These are phyloP conservation scores for Apantesis nais DNA, from an alignment of 2,888 invertebrate species.

Conservation along the genomic window DNA sequence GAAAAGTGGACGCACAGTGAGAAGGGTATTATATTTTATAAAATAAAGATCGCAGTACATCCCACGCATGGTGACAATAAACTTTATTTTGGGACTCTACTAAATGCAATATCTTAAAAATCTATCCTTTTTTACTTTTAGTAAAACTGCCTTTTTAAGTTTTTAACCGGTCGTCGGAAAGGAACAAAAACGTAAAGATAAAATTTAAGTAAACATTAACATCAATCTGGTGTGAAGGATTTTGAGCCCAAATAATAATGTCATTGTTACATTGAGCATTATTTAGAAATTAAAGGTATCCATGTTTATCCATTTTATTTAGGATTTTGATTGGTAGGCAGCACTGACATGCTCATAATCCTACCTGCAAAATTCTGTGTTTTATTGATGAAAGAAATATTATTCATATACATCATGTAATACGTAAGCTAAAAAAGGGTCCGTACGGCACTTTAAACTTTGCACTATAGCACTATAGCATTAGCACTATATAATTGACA, in stretches of 20 bases:
- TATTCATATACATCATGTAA: not conserved
- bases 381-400: not conserved
- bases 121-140: conserved; percentile 62
- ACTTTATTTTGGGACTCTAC: conserved; percentile 75
- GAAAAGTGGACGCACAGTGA: conserved; percentile 39
- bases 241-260: conserved; percentile 37
- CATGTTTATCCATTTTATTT: not conserved
- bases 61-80: conserved; percentile 74
- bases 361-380: not conserved
- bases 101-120: conserved; percentile 66
- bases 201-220: conserved; percentile 55
- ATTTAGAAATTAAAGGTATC: not conserved
- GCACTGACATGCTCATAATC: not conserved
- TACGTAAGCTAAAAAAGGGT: not conserved
- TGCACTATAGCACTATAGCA: too few species aligned
- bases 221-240: conserved; percentile 45
- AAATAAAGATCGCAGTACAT: conserved; percentile 49
- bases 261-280: conserved; percentile 26
- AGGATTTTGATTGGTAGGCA: not conserved
- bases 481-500: too few species aligned
- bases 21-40: conserved; percentile 36
- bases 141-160: conserved; percentile 62
- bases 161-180: conserved; percentile 51
- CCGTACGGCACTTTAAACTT: too few species aligned
- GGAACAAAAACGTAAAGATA: conserved; percentile 55